Percentiles rank a stretch among this genome's conserved stretches.
phyloP scores from a whole-genome alignment of 1,140 invertebrate genomes.

The Penaeus japonicus region DNA sequence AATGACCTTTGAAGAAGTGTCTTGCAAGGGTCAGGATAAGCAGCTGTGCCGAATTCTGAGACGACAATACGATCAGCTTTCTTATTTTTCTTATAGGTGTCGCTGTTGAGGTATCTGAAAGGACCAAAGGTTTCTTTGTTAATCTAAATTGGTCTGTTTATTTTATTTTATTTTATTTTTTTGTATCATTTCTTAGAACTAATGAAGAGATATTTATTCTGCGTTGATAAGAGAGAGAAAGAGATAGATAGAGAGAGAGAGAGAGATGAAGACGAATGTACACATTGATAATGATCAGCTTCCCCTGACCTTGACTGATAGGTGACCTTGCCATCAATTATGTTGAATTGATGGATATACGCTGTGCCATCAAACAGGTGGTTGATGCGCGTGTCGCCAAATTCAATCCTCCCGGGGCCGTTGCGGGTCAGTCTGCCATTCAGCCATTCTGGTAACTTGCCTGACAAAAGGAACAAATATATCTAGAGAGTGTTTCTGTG shows the following conservation, averaged over 20 bases:
- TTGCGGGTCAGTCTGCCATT: slow-evolving; percentile 65
- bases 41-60: slow-evolving; percentile 65
- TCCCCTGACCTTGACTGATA: slow-evolving; percentile 62
- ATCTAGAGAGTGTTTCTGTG: too few relatives aligned
- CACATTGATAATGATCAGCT: neutral
- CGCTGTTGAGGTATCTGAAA: slow-evolving; percentile 62
- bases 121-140: neutral
- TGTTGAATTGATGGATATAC: slow-evolving; percentile 65
- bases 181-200: too few relatives aligned
- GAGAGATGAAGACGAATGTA: neutral
- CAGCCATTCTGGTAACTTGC: slow-evolving; percentile 65
- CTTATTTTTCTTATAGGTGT: slow-evolving; percentile 64
- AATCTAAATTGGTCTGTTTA: neutral
- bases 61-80: slow-evolving; percentile 65
- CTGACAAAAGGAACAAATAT: slow-evolving; percentile 60
- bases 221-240: neutral
- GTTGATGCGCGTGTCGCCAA: slow-evolving; percentile 64
- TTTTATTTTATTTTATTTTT: neutral
- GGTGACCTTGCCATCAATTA: slow-evolving; percentile 61
- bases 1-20: slow-evolving; percentile 63
- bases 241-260: neutral
- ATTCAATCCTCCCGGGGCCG: slow-evolving; percentile 64
- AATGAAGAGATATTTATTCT: too few relatives aligned
- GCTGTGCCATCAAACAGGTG: slow-evolving; percentile 68
- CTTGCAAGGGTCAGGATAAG: slow-evolving; percentile 66